Base-by-base conservation (phyloP, 1,140 invertebrate species). In the Sarcophaga bullata region DNA sequence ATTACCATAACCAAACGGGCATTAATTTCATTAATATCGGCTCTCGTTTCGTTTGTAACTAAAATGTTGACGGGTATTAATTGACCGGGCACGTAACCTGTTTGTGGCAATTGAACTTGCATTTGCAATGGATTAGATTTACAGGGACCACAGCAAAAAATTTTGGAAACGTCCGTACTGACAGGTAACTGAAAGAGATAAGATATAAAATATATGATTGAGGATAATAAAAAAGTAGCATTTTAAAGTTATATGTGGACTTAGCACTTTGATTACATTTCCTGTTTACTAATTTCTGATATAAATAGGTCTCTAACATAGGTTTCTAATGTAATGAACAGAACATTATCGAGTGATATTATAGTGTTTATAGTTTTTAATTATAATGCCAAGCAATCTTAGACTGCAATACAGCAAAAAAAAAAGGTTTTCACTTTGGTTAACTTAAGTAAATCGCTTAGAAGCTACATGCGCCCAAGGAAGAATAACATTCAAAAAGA, bases 21-120 rank as follows among this genome's bases (percentile, higher is more conserved):
- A 78, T 90, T 91, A 0, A 93, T 85, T 48, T 84, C 86, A 9
- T 91, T 86, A 17, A 94, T 91, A 11, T 84, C 84, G 37, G 93
- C 85, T 82, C 91, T 90, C 9, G 92, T 93, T 54, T 90, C 90
- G 48, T 90, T 90, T 25, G 83, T 82, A 2, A 87, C 82, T 17
- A 86, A 73, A 2, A 88, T 82, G 8, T 75, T 76, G 47, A 90
- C 84, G 0, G 87, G 84, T 68, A 90, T 85, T 0, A 49, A 83
- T 81, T 90, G 87, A 3, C 89, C 89, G 10, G 89, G 86, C 19
- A 90, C 89, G 80, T 84, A 90, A 10, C 89, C 89, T 15, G 86
- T 80, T 72, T 87, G 87, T 3, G 88, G 88, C 19, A 90, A 15
- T 0, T 84, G 86, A 6, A 88, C 82, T 0, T 85, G 82, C 19